Evolutionary conservation across 2,797 vertebrate genomes (phyloP).

Genomic region (Amblyraja radiata): DNA sequence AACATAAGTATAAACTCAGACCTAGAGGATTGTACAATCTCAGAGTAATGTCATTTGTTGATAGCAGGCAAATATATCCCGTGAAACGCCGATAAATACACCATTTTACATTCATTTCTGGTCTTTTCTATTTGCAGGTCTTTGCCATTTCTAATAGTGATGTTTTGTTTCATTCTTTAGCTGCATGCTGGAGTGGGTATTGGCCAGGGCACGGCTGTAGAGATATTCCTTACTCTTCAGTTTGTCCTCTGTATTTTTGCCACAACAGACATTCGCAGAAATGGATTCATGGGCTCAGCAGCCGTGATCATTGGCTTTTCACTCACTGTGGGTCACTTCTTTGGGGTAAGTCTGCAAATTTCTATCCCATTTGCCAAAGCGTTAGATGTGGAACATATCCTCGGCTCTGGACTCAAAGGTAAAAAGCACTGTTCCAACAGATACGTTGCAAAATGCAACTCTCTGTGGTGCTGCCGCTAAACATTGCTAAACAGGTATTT

Average conservation of each 20-base stretch:
- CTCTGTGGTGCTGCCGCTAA: not conserved
- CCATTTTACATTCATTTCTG: not conserved
- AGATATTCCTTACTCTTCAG: conserved; percentile 87
- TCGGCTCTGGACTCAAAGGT: not conserved
- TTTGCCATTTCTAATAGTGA: not conserved
- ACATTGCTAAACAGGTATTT: no score
- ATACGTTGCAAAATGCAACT: not conserved
- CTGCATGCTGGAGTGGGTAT: conserved; percentile 79
- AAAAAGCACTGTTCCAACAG: not conserved
- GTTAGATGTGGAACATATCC: not conserved
- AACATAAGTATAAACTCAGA: not conserved
- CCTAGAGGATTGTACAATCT: not conserved
- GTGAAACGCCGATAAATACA: not conserved
- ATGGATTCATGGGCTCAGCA: conserved; percentile 75
- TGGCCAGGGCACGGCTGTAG: conserved; percentile 83
- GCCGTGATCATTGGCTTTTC: conserved; percentile 87
- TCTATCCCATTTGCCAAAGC: not conserved
- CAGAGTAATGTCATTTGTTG: not conserved
- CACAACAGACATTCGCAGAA: conserved; percentile 82
- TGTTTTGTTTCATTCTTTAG: conserved; percentile 49
- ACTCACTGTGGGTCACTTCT: conserved; percentile 80
- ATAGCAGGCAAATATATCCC: not conserved
- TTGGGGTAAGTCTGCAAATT: conserved; percentile 70
- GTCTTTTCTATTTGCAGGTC: not conserved
- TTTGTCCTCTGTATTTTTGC: conserved; percentile 84